Evolutionary conservation across 2,113 vertebrate species (phyloP), one percentile per base, ranked within the genome.

Genomic region (Poeciliopsis retropinna): DNA sequence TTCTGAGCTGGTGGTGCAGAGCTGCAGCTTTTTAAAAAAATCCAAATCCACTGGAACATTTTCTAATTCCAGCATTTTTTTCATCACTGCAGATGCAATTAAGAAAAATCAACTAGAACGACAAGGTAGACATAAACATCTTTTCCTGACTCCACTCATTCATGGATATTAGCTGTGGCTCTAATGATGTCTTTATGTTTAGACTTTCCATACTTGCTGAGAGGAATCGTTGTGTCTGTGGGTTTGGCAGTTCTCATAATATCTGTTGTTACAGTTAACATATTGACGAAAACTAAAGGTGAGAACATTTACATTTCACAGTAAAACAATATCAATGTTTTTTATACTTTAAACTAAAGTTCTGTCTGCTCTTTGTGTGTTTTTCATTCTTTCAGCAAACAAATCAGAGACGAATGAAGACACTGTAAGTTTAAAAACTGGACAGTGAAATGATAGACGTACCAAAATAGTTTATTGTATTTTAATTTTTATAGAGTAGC

Each of bases 271-370:
- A 27, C 19, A 27, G n/a, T 71, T 30, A 29, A 8, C 34, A 25
- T 10, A 29, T 62, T 32, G 57, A 71, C 25, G 1, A 71, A 71
- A 61, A 71, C 32, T 34, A 61, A 41, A 71, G 57, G 69, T 71
- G 34, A 60, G 57, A 71, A 60, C 57, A 60, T 19, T 61, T 14
- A 70, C 25, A 70, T 51, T 51, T 54, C 22, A 22, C 0, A 54
- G 7, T 6, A 25, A 54, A 41, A 41, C 11, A 41, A 4, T 3
- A 41, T 41, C 39, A 41, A 54, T 19, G 47, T 6, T 54, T 19
- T 54, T 54, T 54, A 54, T 19, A 7, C 47, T 22, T 25, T 54
- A 22, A 19, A 54, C 7, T 54, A 54, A 54, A 22, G 19, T 25
- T 1, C 5, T 54, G 7, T 54, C 7, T 54, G 17, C 47, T 25